A percentile compares a stretch with the other conserved stretches of the same genome.
These are phyloP conservation scores for Hylaeus anthracinus DNA, from an alignment of 1,140 invertebrate genomes.

Conservation along the genomic window DNA sequence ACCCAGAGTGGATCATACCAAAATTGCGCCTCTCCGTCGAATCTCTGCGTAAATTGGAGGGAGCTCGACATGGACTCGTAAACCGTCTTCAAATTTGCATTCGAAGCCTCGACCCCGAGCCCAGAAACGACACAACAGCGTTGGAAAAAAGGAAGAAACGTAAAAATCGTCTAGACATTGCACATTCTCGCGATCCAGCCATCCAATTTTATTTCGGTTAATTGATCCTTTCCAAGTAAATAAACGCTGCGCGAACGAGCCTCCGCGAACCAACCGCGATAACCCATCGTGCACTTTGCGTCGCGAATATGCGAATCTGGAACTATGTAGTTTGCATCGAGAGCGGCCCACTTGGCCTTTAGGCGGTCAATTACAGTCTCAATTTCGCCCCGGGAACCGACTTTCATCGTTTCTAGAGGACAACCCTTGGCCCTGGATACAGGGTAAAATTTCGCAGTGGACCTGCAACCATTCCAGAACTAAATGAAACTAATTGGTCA, in stretches of 20 bases:
- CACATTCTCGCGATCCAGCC: background rate
- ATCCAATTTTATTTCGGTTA: background rate
- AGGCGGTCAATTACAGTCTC: background rate
- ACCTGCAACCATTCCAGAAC: background rate
- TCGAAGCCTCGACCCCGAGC: too few relatives aligned
- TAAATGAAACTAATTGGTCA: background rate
- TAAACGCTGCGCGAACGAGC: slow-evolving; percentile 11
- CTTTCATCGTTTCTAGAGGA: background rate
- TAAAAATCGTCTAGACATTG: background rate
- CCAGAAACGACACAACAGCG: too few relatives aligned
- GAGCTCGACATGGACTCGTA: too few relatives aligned
- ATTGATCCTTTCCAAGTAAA: background rate
- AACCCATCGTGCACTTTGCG: background rate
- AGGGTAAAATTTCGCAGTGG: background rate
- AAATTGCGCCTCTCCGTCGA: too few relatives aligned
- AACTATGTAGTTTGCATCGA: background rate
- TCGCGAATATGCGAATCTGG: background rate
- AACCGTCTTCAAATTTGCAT: too few relatives aligned
- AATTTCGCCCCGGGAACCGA: background rate
- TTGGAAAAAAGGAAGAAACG: background rate
- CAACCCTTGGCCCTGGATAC: background rate
- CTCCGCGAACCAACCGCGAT: background rate
- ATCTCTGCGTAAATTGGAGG: too few relatives aligned
- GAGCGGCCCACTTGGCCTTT: background rate
- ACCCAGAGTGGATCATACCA: too few relatives aligned